Evolutionary conservation across 1,140 invertebrate genomes (phyloP), one percentile per base, ranked within the genome.

Genomic region (Caenorhabditis inopinata): DNA sequence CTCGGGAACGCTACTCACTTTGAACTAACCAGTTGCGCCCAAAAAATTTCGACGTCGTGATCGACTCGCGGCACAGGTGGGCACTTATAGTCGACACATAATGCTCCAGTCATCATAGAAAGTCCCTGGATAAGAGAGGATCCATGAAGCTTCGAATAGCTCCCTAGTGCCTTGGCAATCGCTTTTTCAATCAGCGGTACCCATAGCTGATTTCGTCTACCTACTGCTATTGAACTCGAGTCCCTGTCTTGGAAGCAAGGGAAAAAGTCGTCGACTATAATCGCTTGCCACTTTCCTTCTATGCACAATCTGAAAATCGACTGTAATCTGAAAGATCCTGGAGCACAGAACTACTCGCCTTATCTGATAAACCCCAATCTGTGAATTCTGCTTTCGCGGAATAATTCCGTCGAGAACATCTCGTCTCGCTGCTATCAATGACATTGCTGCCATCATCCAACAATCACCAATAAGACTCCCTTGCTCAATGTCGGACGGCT

Each of bases 151-250:
- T 95, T 94, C 89, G 97, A 95, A 89, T 98, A 99, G 89, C 94
- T 97, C 45, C 96, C 96, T 89, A 97, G 94, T 80, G 97, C 92
- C 90, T 99, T 99, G 3, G 96, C 96, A 25, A 98, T 93, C 0
- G 96, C 96, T 90, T 99, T 99, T 89, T 99, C 96, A 82, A 99
- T 97, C 25, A 99, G 90, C 1, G 96, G 96, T 58, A 98, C 96
- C 96, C 96, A 99, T 25, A 99, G 90, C 89, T 99, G 96, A 90
- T 87, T 87, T 23, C 85, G 86, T n/a, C 86, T 75, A 21, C 87
- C 86, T 25, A 86, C 84, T 11, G 85, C 86, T 47, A 87, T 89
- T 42, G 88, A 78, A 79, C 88, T 82, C 14, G 80, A 78, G 11
- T 76, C 58, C 5, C 25, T 81, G 14, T 73, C 46, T 35, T 53